Base-by-base conservation (phyloP, 2,888 invertebrate genomes). In the Tridacna gigas region DNA sequence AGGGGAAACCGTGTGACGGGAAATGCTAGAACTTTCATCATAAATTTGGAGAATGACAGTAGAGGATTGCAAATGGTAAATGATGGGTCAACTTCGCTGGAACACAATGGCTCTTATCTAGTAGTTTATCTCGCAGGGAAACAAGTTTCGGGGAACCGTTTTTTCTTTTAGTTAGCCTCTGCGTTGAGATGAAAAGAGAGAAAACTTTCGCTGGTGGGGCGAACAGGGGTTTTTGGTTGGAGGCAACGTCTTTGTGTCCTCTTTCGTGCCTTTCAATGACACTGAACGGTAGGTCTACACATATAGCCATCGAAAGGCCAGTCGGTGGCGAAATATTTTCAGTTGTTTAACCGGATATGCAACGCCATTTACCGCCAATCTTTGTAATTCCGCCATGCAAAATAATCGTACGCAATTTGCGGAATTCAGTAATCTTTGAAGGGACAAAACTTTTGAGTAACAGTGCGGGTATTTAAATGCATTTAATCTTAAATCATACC, bases 31-130 rank as follows among this genome's bases (percentile, higher is more conserved):
- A 85, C 85, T 87, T 87, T 85, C 84, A 85, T 87, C 87, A 85
- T 87, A 87, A 87, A 87, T 87, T 85, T 81, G 87, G 78, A 67
- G 83, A 85, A 83, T 87, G 87, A 85, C 87, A 85, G 85, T 78
- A 74, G 83, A 63, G 84, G 83, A 87, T 85, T 87, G 84, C 83
- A 83, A 79, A 87, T 83, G 83, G 87, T 87, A 87, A 87, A 79
- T 85, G 87, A 85, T 87, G 87, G 87, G 87, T 85, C 87, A 87
- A 79, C 74, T 66, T 56, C 61, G 61, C 51, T 45, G 76, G 60
- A 84, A 77, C 82, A 83, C 83, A 85, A 83, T 81, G 83, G 71
- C 15, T 56, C 78, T 87, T 87, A 87, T 87, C 87, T 76, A 26
- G 45, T 37, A 65, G 74, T 81, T 87, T 83, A 87, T 87, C 87